Evolutionary conservation across 2,888 invertebrate genomes (phyloP).

Genomic region (Netelia inedita): DNA sequence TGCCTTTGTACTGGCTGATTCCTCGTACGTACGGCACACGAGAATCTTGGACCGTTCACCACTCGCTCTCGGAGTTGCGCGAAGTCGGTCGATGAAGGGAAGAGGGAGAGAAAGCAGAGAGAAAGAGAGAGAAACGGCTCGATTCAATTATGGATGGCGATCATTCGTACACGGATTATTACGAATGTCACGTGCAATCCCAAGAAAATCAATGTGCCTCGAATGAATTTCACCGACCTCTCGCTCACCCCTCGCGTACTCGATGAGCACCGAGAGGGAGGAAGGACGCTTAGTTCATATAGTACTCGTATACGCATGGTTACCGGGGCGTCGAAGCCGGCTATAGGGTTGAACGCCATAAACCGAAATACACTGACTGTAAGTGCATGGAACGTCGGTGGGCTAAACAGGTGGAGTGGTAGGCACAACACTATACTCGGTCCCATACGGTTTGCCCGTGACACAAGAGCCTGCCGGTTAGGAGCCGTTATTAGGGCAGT

Average conservation of each 20-base stretch:
- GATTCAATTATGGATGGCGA: too few species aligned
- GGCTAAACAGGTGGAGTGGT: too few species aligned
- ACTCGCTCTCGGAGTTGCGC: background rate
- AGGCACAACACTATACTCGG: too few species aligned
- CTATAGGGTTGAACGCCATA: too few species aligned
- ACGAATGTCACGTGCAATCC: background rate
- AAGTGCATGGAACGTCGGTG: too few species aligned
- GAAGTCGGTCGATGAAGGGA: too few species aligned
- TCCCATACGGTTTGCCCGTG: background rate
- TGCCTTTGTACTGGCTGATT: background rate
- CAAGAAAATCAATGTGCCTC: background rate
- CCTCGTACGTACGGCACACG: background rate
- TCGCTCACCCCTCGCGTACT: background rate
- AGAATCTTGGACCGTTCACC: background rate
- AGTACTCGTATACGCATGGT: too few species aligned
- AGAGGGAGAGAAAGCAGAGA: too few species aligned
- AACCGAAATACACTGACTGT: too few species aligned
- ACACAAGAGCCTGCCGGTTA: conserved; percentile 23
- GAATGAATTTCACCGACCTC: background rate
- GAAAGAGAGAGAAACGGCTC: too few species aligned
- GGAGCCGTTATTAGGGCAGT: conserved; percentile 14
- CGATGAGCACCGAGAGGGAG: background rate
- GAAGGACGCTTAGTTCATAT: too few species aligned
- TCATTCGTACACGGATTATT: background rate
- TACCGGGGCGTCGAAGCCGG: too few species aligned